Evolutionary conservation across 2,888 invertebrate genomes (phyloP).

Genomic region (Pocota personata): DNA sequence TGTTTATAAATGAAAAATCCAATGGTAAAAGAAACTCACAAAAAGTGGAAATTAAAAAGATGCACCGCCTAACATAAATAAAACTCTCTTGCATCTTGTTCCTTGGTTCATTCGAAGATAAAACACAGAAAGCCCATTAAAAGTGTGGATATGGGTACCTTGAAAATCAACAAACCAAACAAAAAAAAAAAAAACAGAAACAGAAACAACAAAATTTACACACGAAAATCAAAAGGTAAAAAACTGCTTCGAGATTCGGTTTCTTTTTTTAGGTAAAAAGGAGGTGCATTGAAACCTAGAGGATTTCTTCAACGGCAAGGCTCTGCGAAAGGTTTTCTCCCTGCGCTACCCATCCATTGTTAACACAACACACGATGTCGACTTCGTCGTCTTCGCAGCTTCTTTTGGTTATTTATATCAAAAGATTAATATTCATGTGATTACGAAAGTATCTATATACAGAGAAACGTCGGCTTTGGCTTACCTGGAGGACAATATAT

Average conservation of each 20-base stretch:
- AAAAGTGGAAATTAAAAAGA: constrained; percentile 69
- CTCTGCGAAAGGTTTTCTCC: constrained; percentile 41
- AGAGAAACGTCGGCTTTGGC: constrained; percentile 55
- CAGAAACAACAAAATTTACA: constrained; percentile 52
- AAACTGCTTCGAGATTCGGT: not conserved
- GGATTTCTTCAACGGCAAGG: constrained; percentile 26
- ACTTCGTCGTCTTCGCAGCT: constrained; percentile 48
- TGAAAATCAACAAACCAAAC: constrained; percentile 68
- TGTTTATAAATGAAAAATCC: constrained; percentile 61
- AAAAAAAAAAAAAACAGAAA: constrained; percentile 7
- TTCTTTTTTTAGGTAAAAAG: constrained; percentile 17
- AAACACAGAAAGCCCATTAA: constrained; percentile 74
- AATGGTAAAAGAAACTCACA: constrained; percentile 29
- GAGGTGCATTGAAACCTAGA: constrained; percentile 40
- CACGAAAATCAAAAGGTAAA: constrained; percentile 17
- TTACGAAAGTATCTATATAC: constrained; percentile 69
- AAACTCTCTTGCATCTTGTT: constrained; percentile 72
- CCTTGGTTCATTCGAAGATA: constrained; percentile 64
- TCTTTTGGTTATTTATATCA: constrained; percentile 71
- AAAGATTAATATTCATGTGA: constrained; percentile 73
- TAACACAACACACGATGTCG: constrained; percentile 27
- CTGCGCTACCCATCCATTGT: constrained; percentile 49
- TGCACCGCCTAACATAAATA: constrained; percentile 74
- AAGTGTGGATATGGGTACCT: constrained; percentile 73
- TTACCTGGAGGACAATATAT: constrained; percentile 73